These are phyloP conservation scores for Cephus sareptanus DNA, from an alignment of 2,888 invertebrate genomes.

Conservation along the genomic window DNA sequence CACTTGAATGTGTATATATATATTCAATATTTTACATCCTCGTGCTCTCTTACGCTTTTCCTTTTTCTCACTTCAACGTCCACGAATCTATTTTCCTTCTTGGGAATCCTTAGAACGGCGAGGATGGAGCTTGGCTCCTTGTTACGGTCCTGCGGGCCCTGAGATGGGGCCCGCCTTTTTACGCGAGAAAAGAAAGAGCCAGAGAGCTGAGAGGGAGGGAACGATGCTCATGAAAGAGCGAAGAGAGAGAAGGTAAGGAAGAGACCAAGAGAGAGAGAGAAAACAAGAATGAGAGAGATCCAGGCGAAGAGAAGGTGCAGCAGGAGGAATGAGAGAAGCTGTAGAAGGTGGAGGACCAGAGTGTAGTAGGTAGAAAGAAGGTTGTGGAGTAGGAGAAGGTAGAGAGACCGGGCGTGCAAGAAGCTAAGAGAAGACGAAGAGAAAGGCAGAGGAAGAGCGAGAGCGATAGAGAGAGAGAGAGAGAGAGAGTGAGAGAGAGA, in stretches of 20 bases:
- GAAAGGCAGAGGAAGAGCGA: constrained; percentile 5
- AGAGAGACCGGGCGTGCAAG: constrained; percentile 16
- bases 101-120: not conserved
- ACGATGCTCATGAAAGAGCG: constrained; percentile 15
- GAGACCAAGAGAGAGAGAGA: constrained; percentile 13
- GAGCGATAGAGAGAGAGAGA: not conserved
- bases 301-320: constrained; percentile 41
- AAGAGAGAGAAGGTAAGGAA: constrained; percentile 20
- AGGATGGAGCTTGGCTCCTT: constrained; percentile 25
- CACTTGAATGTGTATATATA: not conserved
- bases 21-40: not conserved
- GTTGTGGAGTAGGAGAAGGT: constrained; percentile 29
- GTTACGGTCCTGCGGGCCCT: constrained; percentile 43
- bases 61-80: not conserved
- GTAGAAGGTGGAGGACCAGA: constrained; percentile 24
- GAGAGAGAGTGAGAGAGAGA: not conserved
- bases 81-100: not conserved
- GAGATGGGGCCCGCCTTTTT: constrained; percentile 58
- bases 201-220: constrained; percentile 25
- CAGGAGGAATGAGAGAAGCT: constrained; percentile 53
- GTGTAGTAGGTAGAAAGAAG: constrained; percentile 25
- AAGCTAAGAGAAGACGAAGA: constrained; percentile 17
- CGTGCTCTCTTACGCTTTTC: not conserved
- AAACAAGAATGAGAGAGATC: constrained; percentile 23
- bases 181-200: constrained; percentile 47